These are phyloP conservation scores for Engraulis encrasicolus DNA, from an alignment of 2,113 vertebrate species.

Conservation along the genomic window DNA sequence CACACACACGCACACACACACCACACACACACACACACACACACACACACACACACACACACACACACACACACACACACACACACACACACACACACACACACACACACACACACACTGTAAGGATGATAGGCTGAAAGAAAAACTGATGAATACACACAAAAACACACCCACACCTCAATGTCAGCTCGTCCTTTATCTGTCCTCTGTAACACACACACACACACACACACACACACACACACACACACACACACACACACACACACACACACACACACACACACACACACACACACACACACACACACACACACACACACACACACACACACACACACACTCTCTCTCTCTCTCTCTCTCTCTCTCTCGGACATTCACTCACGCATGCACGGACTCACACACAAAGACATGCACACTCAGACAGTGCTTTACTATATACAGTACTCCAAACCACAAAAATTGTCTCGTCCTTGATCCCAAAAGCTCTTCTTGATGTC, in stretches of 20 bases:
- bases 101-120: neutral
- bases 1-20: too few relatives aligned
- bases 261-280: too few relatives aligned
- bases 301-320: neutral
- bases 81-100: conserved; percentile 23
- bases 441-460: conserved; percentile 14
- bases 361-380: too few relatives aligned
- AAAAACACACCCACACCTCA: conserved; percentile 25
- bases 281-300: conserved; percentile 1
- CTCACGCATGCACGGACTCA: neutral
- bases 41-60: neutral
- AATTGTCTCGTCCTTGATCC: conserved; percentile 13
- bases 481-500: conserved; percentile 15
- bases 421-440: too few relatives aligned
- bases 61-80: neutral
- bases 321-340: neutral
- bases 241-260: too few relatives aligned
- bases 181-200: conserved; percentile 20
- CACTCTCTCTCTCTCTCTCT: too few relatives aligned
- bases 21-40: too few relatives aligned
- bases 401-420: neutral
- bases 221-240: too few relatives aligned
- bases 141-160: conserved; percentile 44
- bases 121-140: too few relatives aligned
- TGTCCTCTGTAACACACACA: conserved; percentile 61